phyloP scores from a whole-genome alignment of 1,140 invertebrate species.

The Apocrypta bakeri region DNA sequence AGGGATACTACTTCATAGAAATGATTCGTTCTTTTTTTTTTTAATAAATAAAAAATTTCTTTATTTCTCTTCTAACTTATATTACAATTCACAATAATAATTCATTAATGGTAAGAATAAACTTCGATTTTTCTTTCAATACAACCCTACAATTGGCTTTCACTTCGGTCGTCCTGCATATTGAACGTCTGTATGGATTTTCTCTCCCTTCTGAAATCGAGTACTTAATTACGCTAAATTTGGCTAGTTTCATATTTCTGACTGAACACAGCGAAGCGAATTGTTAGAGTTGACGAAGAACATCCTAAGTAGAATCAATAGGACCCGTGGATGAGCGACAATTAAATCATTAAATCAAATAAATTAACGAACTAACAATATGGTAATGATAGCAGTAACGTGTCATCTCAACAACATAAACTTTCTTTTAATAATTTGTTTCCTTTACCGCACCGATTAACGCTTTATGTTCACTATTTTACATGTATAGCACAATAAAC shows the following conservation, averaged over 20 bases:
- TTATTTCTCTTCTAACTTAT: slow-evolving; percentile 69
- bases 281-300: slow-evolving; percentile 5
- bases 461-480: slow-evolving; percentile 32
- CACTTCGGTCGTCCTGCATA: slow-evolving; percentile 51
- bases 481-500: slow-evolving; percentile 41
- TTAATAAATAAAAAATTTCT: slow-evolving; percentile 69
- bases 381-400: slow-evolving; percentile 35
- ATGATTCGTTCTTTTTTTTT: slow-evolving; percentile 30
- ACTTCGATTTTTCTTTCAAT: slow-evolving; percentile 55
- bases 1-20: too few relatives aligned
- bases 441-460: slow-evolving; percentile 27
- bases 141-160: slow-evolving; percentile 56
- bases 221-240: slow-evolving; percentile 24
- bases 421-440: slow-evolving; percentile 4
- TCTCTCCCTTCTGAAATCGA: neutral
- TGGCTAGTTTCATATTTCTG: neutral
- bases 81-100: slow-evolving; percentile 63
- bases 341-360: slow-evolving; percentile 33
- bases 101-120: slow-evolving; percentile 64
- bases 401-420: slow-evolving; percentile 43
- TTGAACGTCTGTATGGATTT: neutral
- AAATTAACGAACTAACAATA: slow-evolving; percentile 48
- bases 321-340: neutral
- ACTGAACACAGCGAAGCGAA: neutral
- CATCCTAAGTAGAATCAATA: slow-evolving; percentile 19